These are phyloP conservation scores for Falcaria lacertinaria DNA, from an alignment of 2,888 invertebrate species.

Conservation along the genomic window DNA sequence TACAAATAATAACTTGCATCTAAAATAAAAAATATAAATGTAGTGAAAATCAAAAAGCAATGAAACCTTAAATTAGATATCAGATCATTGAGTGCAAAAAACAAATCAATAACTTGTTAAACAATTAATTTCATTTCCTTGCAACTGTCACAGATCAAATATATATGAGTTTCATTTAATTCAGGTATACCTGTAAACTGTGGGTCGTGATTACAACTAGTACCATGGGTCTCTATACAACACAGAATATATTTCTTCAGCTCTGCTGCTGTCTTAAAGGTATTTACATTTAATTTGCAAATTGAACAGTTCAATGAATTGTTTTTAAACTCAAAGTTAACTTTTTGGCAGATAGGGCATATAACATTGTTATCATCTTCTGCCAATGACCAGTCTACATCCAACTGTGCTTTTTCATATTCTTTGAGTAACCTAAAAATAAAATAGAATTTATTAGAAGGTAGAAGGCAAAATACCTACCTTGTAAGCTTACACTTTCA, in stretches of 20 bases:
- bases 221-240: conserved; percentile 49
- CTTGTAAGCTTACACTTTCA: too few relatives aligned
- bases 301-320: conserved; percentile 39
- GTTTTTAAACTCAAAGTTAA: conserved; percentile 38
- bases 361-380: conserved; percentile 61
- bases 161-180: conserved; percentile 51
- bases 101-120: too few relatives aligned
- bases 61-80: too few relatives aligned
- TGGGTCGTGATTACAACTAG: conserved; percentile 37
- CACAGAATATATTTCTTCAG: conserved; percentile 43
- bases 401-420: conserved; percentile 60
- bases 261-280: conserved; percentile 38
- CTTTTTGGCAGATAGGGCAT: conserved; percentile 76
- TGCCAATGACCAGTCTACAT: conserved; percentile 58
- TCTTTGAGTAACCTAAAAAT: conserved; percentile 59
- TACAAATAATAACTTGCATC: too few relatives aligned
- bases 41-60: too few relatives aligned
- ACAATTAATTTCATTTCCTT: conserved; percentile 51
- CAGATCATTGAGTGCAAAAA: too few relatives aligned
- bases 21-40: too few relatives aligned
- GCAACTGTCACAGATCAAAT: conserved; percentile 59
- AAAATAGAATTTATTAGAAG: conserved; percentile 1
- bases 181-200: conserved; percentile 54
- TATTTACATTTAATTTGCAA: conserved; percentile 54
- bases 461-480: too few relatives aligned